Conservation (phyloP, 2,888 invertebrate species). For the Sinopyrophorus schimmeli region DNA sequence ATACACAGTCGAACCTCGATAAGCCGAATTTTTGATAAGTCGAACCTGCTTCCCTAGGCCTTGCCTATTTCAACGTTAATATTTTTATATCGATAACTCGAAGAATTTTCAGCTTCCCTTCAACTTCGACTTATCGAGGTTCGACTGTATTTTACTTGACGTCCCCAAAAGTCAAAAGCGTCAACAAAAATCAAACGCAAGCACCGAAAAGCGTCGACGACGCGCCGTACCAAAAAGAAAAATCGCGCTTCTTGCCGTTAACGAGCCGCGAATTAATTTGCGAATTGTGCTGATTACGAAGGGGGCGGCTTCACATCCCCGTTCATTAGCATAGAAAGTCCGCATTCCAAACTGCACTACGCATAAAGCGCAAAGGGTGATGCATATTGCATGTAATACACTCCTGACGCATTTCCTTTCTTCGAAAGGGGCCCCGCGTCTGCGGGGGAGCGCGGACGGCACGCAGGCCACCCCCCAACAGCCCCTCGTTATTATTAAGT, state of each 20-base stretch:
- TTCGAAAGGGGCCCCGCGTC: slow-evolving; percentile 10
- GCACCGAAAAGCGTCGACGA: no score
- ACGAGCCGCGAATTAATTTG: slow-evolving; percentile 19
- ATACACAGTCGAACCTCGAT: no score
- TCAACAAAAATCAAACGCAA: no score
- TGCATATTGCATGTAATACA: slow-evolving; percentile 28
- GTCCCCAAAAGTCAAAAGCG: no score
- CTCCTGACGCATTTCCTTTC: slow-evolving; percentile 29
- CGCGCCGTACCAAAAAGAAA: no score
- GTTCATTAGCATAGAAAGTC: slow-evolving; percentile 19
- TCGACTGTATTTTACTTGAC: no score
- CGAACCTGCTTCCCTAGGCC: no score
- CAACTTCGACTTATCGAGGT: no score
- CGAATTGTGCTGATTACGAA: slow-evolving; percentile 9
- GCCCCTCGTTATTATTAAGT: slow-evolving; percentile 21
- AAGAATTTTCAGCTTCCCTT: no score
- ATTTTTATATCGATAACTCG: no score
- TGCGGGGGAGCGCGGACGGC: slow-evolving; percentile 12
- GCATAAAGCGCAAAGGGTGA: slow-evolving; percentile 11
- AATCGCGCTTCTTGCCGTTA: slow-evolving; percentile 12
- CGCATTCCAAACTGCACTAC: slow-evolving; percentile 10
- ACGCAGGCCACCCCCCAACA: slow-evolving; percentile 23
- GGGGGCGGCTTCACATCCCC: slow-evolving; percentile 13
- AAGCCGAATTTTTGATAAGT: no score
- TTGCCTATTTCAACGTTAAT: no score